phyloP scores from a whole-genome alignment of 2,797 vertebrate genomes.

The Sebastes taczanowskii region DNA sequence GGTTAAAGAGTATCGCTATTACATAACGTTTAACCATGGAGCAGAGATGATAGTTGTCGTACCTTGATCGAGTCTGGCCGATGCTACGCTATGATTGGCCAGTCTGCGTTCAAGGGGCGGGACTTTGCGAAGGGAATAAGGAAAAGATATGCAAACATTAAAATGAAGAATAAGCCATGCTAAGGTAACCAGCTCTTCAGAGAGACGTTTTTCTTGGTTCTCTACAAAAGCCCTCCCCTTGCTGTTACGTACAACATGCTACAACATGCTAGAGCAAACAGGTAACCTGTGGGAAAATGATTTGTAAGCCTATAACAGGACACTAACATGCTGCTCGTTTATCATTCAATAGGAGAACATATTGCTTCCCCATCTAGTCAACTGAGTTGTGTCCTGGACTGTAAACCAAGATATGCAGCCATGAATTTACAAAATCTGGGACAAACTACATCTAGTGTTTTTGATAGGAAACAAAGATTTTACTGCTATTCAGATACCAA shows the following conservation, averaged over 20 bases:
- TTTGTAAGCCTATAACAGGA: fast-evolving
- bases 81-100: no score
- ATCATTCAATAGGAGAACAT: not conserved
- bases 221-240: not conserved
- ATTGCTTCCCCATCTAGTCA: not conserved
- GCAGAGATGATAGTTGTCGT: no score
- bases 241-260: not conserved
- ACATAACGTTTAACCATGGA: no score
- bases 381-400: not conserved
- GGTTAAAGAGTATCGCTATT: no score
- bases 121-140: not conserved
- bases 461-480: slow-evolving; percentile 6
- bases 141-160: not conserved
- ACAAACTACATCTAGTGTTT: slow-evolving; percentile 17
- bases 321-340: not conserved
- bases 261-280: not conserved
- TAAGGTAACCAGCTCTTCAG: not conserved
- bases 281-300: not conserved
- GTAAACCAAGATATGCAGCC: not conserved
- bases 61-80: no score
- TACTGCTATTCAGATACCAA: not conserved
- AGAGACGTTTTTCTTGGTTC: not conserved
- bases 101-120: no score
- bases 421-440: not conserved
- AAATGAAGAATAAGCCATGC: not conserved